Base-by-base conservation (phyloP, 2,888 invertebrate genomes). In the Lomographa bimaculata region DNA sequence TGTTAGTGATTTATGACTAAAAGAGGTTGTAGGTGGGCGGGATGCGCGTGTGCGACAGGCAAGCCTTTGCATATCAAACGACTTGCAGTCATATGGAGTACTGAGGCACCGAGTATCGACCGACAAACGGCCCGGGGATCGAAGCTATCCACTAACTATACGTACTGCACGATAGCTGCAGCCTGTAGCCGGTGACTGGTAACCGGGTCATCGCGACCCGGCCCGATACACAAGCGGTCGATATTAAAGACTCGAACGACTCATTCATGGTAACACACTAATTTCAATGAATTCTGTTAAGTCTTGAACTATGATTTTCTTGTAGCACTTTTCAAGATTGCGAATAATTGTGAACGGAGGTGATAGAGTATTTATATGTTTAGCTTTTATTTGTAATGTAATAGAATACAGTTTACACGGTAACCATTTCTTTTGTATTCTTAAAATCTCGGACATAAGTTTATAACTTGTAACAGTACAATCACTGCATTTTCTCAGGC, bases 151-250 rank as follows among this genome's bases (percentile, higher is more conserved):
- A 7, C 6, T 20, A 20, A 3, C 1, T 7, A 7, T 12, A n/a
- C 5, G 9, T 19, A 50, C 34, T 44, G 43, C 54, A 44, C 46
- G 50, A n/a, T 47, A 50, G 27, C 35, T 52, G 57, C 45, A 47
- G n/a, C n/a, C n/a, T n/a, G n/a, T 37, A 45, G 41, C 40, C 48
- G 17, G 36, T 44, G 43, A 40, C 40, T 46, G 17, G 36, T 43
- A 64, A 58, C 60, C 57, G 48, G 65, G 63, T 63, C 27, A 38
- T 1, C 28, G 42, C 36, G 50, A 47, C 41, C 36, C 33, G 49
- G 50, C 49, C 30, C 54, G 52, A 54, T 16, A 38, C 39, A 35
- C 29, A 12, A 45, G 42, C 55, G 27, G 23, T 12, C 24, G 48
- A 49, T 23, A 21, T 9, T 12, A 26, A 6, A 12, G 6, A 8